phyloP scores from a whole-genome alignment of 2,113 vertebrate species.

The Zosterops lateralis region DNA sequence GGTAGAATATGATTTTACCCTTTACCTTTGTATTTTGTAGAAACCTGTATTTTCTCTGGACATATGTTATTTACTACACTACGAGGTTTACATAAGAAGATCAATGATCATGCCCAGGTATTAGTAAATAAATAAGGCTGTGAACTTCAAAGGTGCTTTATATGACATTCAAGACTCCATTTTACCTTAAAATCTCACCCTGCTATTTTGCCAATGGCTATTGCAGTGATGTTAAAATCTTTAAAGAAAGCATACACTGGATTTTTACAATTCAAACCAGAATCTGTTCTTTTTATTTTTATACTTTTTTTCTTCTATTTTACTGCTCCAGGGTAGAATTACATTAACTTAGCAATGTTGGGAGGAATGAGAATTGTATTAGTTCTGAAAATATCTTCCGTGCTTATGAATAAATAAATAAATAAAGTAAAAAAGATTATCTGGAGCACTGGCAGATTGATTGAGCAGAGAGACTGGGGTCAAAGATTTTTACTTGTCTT shows the following conservation, averaged over 20 bases:
- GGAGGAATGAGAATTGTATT: not conserved
- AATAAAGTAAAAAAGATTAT: not conserved
- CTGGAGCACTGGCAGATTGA: constrained; percentile 38
- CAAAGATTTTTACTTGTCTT: constrained; percentile 62
- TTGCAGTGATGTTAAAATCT: not conserved
- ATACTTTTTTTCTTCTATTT: not conserved
- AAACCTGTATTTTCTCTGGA: not conserved
- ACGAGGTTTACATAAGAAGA: constrained; percentile 25
- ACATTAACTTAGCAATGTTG: not conserved
- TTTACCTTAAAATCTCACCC: not conserved
- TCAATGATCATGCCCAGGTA: not conserved
- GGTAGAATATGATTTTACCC: not conserved
- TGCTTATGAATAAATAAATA: not conserved
- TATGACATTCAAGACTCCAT: not conserved
- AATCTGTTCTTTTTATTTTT: not conserved
- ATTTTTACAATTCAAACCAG: not conserved
- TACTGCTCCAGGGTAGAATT: not conserved
- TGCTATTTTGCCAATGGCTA: not conserved
- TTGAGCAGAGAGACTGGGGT: constrained; percentile 17
- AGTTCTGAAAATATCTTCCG: constrained; percentile 61
- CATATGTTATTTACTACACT: constrained; percentile 4
- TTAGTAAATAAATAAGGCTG: constrained; percentile 31
- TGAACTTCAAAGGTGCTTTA: not conserved
- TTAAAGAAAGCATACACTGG: not conserved
- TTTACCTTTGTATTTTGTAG: not conserved